phyloP scores from a whole-genome alignment of 2,888 invertebrate species.

The Dugesia japonica region DNA sequence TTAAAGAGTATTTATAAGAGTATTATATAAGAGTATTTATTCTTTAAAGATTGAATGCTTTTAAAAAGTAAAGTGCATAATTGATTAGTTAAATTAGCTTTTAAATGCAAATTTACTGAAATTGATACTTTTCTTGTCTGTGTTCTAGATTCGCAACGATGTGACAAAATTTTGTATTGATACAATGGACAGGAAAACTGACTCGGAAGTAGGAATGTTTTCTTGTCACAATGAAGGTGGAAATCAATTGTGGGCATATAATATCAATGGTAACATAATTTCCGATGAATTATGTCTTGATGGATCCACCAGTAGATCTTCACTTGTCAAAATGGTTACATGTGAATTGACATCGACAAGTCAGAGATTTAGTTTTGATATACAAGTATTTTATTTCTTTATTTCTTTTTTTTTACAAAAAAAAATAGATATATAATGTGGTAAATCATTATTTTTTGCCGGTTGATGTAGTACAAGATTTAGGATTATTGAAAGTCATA shows the following conservation, averaged over 20 bases:
- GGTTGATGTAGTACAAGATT: too few relatives aligned
- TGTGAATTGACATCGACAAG: not conserved
- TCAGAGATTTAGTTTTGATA: not conserved
- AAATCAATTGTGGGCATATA: not conserved
- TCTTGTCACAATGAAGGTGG: slow-evolving; percentile 2
- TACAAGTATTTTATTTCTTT: not conserved
- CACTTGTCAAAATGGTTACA: not conserved
- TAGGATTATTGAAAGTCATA: too few relatives aligned
- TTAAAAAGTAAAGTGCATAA: too few relatives aligned
- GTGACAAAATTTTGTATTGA: not conserved
- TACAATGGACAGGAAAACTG: not conserved
- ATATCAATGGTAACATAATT: not conserved
- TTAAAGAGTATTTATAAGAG: too few relatives aligned
- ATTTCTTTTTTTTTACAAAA: not conserved
- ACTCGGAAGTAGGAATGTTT: not conserved
- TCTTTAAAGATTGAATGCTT: too few relatives aligned
- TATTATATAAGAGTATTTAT: too few relatives aligned
- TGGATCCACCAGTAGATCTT: not conserved
- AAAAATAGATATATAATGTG: not conserved
- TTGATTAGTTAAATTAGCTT: too few relatives aligned
- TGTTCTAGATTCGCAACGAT: not conserved
- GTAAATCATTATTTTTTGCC: too few relatives aligned
- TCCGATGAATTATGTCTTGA: slow-evolving; percentile 5
- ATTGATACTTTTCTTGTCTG: too few relatives aligned
- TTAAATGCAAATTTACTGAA: too few relatives aligned